Evolutionary conservation across 2,797 vertebrate genomes (phyloP), one percentile per base, ranked within the genome.

Genomic region (Rhinogobio ventralis): DNA sequence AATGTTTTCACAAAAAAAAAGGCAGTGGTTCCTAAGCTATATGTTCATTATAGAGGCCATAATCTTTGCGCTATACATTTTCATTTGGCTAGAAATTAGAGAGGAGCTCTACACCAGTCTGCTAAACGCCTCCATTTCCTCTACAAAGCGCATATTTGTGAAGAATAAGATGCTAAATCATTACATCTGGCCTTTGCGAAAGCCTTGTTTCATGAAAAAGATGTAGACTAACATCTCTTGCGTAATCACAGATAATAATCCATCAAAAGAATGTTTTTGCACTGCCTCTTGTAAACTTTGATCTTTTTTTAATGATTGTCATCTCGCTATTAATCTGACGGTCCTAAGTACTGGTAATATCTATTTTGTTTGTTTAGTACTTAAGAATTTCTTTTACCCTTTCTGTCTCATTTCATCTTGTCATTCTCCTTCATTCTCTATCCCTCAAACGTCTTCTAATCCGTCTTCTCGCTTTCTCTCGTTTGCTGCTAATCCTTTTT

Each of bases 321-420:
- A 25, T 74, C 45, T 4, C 57, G 46, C 55, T 66, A 42, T n/a
- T 74, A 42, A 74, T 82, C 81, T 39, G 71, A 66, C 3, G 10
- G 4, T 28, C 23, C 60, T 42, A 39, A 71, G 81, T 82, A 64
- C 15, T 51, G 81, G 36, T 66, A 51, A 51, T 66, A 46, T 82
- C 42, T 23, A 64, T 36, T 36, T 49, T 64, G 81, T 82, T 82
- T 82, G 81, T 33, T 82, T 74, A 82, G 81, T 66, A n/a, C 84
- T 80, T 81, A 87, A 90, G 89, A 87, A 64, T 79, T 79, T 11
- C 69, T 78, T 36, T 82, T 42, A 30, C 64, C 66, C 25, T 75
- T 79, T 79, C 66, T 51, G 57, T 75, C 57, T 82, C 80, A 73
- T 82, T 73, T 82, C 39, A 62, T 82, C 83, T 67, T 78, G 64